phyloP scores from a whole-genome alignment of 2,888 invertebrate species.

The Cerastis leucographa region DNA sequence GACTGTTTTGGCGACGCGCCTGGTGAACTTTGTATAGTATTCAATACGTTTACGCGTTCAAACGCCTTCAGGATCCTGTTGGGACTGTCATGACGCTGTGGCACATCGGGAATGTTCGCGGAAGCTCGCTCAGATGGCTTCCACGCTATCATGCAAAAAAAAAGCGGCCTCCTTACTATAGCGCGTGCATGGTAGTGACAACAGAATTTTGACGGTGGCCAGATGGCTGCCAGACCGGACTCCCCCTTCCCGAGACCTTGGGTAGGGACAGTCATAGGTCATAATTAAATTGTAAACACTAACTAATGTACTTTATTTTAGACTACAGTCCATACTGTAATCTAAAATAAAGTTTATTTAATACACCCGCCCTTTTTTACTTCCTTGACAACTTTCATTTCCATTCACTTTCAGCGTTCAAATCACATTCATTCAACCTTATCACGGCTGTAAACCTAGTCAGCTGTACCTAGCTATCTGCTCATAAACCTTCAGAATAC shows the following conservation, averaged over 20 bases:
- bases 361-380: background rate
- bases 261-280: background rate
- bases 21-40: background rate
- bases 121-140: background rate
- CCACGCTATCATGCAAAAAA: background rate
- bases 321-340: too few relatives aligned
- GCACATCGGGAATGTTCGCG: background rate
- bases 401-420: conserved; percentile 12
- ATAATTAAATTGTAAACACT: background rate
- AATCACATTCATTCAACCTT: background rate
- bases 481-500: conserved; percentile 2
- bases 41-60: background rate
- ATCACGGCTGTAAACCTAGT: background rate
- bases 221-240: background rate
- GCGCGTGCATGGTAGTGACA: background rate
- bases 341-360: background rate
- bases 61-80: background rate
- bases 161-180: background rate
- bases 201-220: background rate
- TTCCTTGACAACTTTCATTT: background rate
- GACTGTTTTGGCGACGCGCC: background rate
- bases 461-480: background rate
- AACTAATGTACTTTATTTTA: too few relatives aligned
- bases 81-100: background rate
- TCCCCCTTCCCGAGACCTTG: background rate